Conservation (phyloP, 2,888 invertebrate species). For the Aquatica leii region DNA sequence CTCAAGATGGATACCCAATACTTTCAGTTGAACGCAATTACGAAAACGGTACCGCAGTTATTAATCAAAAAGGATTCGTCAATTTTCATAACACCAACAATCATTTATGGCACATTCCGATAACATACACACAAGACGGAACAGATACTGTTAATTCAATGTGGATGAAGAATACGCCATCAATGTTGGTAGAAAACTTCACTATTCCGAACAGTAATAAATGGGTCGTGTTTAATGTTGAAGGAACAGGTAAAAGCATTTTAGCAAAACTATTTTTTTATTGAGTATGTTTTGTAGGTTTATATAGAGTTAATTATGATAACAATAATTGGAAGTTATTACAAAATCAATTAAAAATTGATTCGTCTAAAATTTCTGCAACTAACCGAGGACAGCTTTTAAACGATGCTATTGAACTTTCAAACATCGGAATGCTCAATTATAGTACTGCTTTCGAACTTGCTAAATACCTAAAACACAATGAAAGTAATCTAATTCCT, state of each 20-base stretch:
- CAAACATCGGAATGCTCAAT: conserved; percentile 66
- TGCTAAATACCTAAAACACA: conserved; percentile 67
- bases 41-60: conserved; percentile 57
- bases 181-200: conserved; percentile 47
- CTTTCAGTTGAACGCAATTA: conserved; percentile 68
- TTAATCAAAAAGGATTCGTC: conserved; percentile 63
- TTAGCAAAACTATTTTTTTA: too few species aligned
- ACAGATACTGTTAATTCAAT: conserved; percentile 39
- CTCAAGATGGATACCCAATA: conserved; percentile 75
- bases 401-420: conserved; percentile 75
- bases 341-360: too few species aligned
- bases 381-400: conserved; percentile 75
- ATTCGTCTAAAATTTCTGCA: conserved; percentile 62
- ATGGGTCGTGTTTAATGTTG: conserved; percentile 71
- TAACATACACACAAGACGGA: conserved; percentile 61
- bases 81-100: conserved; percentile 46
- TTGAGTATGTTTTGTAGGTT: conserved; percentile 7
- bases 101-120: conserved; percentile 68
- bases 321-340: conserved; percentile 64
- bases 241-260: conserved; percentile 63
- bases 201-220: conserved; percentile 50
- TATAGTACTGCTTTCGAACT: conserved; percentile 70
- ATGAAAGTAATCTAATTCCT: conserved; percentile 71
- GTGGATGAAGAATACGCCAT: conserved; percentile 51
- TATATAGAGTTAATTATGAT: conserved; percentile 66